Conservation (phyloP, 92 coral and sea anemone genomes). For the Epizoanthus fatuus region DNA sequence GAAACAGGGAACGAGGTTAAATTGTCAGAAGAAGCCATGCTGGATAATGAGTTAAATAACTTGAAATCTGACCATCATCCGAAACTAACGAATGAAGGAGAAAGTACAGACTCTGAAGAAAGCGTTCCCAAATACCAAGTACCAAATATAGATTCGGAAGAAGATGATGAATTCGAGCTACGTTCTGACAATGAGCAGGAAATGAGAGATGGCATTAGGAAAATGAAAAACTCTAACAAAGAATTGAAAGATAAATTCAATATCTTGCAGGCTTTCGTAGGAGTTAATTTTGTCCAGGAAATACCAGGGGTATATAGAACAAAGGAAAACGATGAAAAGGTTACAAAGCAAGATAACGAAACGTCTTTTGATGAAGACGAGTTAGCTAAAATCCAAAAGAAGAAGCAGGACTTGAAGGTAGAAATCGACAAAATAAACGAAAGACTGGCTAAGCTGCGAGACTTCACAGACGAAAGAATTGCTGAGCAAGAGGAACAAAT, state of each 20-base stretch:
- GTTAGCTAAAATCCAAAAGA: constrained; percentile 39
- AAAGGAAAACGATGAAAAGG: constrained; percentile 14
- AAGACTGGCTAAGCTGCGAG: constrained; percentile 51
- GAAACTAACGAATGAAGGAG: background rate
- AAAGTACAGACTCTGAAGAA: background rate
- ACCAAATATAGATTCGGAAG: background rate
- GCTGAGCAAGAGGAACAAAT: constrained; percentile 56
- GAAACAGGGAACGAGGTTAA: background rate
- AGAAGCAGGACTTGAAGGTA: constrained; percentile 59
- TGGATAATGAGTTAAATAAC: too few species aligned
- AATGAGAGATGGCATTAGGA: constrained; percentile 33
- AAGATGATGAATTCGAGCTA: background rate
- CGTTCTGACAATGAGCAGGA: background rate
- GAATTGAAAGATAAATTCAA: constrained; percentile 69
- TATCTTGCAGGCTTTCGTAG: constrained; percentile 81
- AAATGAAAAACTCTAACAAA: constrained; percentile 48
- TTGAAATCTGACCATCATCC: background rate
- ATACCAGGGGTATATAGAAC: constrained; percentile 75
- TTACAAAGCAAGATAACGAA: constrained; percentile 19
- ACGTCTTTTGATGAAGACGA: constrained; percentile 10
- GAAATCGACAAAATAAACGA: constrained; percentile 75
- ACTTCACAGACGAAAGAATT: constrained; percentile 36
- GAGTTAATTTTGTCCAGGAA: constrained; percentile 85
- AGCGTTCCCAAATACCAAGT: background rate
- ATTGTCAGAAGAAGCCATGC: too few species aligned